Evolutionary conservation across 2,113 vertebrate genomes (phyloP).

Genomic region (Paedocypris sp.): DNA sequence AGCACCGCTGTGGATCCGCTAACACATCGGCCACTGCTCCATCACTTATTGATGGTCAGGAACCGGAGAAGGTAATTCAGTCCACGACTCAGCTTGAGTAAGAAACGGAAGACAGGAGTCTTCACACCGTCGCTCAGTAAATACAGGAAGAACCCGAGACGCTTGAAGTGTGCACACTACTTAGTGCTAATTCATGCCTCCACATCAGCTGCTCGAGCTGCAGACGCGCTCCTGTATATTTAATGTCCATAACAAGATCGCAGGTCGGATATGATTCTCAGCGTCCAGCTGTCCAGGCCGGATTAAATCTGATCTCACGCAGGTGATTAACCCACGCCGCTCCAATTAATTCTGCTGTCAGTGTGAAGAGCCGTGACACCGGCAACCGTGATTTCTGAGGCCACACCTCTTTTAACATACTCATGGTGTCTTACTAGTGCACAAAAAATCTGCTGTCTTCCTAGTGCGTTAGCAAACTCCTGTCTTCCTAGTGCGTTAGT

Average conservation of each 20-base stretch:
- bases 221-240: too few relatives aligned
- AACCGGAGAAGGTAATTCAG: not conserved
- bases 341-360: not conserved
- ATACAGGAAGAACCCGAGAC: not conserved
- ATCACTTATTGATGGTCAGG: constrained; percentile 22
- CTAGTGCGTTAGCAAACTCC: too few relatives aligned
- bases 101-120: not conserved
- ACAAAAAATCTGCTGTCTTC: too few relatives aligned
- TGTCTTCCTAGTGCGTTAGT: too few relatives aligned
- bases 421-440: too few relatives aligned
- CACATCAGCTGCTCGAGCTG: too few relatives aligned
- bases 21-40: too few relatives aligned
- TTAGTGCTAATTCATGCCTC: too few relatives aligned
- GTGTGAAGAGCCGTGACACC: not conserved
- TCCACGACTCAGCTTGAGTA: not conserved
- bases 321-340: not conserved
- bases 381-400: too few relatives aligned
- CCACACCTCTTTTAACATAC: too few relatives aligned
- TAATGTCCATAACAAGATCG: not conserved
- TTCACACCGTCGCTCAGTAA: not conserved
- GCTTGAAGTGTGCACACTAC: not conserved
- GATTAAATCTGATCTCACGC: not conserved
- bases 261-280: not conserved
- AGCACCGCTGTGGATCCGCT: too few relatives aligned
- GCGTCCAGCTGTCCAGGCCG: not conserved